Percentiles rank a stretch among this genome's conserved stretches.
phyloP scores from a whole-genome alignment of 2,113 vertebrate genomes.

The Misgurnus mizolepis region DNA sequence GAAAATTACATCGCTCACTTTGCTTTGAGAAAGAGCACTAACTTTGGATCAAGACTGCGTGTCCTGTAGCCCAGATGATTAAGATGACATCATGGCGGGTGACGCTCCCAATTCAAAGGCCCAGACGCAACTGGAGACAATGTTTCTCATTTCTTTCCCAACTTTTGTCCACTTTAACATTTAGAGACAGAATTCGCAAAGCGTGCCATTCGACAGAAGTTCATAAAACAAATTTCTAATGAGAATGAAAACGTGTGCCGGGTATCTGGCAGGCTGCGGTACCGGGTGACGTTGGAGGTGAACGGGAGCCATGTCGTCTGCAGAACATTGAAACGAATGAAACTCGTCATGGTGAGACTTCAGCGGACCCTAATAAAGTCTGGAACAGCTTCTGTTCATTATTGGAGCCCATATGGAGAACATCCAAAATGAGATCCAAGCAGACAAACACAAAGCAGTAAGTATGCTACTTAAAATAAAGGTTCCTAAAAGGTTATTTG shows the following conservation, averaged over 20 bases:
- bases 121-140: conserved; percentile 20
- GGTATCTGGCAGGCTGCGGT: conserved; percentile 38
- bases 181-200: not conserved
- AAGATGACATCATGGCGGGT: conserved; percentile 15
- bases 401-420: conserved; percentile 44
- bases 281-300: not conserved
- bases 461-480: too few relatives aligned
- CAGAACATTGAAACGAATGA: conserved; percentile 31
- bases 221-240: not conserved
- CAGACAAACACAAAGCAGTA: too few relatives aligned
- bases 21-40: conserved; percentile 20
- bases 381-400: conserved; percentile 49
- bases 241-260: not conserved
- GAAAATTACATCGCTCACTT: conserved; percentile 14
- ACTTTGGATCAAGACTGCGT: not conserved
- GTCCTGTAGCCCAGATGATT: conserved; percentile 6
- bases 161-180: not conserved
- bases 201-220: not conserved
- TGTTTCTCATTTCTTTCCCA: not conserved
- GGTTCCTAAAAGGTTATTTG: too few relatives aligned
- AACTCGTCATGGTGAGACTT: conserved; percentile 35
- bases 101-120: conserved; percentile 1
- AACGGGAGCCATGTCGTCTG: conserved; percentile 32
- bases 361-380: conserved; percentile 50
- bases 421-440: conserved; percentile 44